A percentile compares a stretch with the other conserved stretches of the same genome.
Evolutionary conservation across 1,140 invertebrate species (phyloP).

Genomic region (Hetaerina americana): DNA sequence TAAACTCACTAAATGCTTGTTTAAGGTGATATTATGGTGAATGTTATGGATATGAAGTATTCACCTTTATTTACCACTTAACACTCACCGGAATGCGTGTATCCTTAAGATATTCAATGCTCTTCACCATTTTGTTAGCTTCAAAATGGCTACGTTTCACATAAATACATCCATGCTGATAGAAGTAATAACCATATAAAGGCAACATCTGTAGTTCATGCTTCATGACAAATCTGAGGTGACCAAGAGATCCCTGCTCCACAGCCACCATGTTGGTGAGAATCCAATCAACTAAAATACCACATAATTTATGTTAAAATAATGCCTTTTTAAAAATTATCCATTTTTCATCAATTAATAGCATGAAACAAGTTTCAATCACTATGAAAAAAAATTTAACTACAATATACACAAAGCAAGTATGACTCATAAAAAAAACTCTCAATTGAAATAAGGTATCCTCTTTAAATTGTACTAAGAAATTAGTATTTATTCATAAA

Average conservation of each 20-base stretch:
- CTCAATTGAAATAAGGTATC: too few relatives aligned
- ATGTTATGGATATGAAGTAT: not conserved
- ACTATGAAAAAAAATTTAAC: not conserved
- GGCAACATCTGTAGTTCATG: slow-evolving; percentile 37
- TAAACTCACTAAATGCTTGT: too few relatives aligned
- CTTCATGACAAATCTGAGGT: slow-evolving; percentile 39
- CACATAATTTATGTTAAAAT: too few relatives aligned
- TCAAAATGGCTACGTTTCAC: slow-evolving; percentile 36
- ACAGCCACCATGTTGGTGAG: slow-evolving; percentile 35
- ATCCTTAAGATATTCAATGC: slow-evolving; percentile 28
- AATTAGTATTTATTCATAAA: too few relatives aligned
- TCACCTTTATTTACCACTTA: not conserved
- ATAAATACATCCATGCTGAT: slow-evolving; percentile 38
- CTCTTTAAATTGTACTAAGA: too few relatives aligned
- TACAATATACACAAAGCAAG: not conserved
- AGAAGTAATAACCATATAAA: slow-evolving; percentile 40
- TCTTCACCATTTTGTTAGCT: slow-evolving; percentile 26
- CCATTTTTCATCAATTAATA: too few relatives aligned
- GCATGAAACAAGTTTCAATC: too few relatives aligned
- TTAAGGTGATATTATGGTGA: too few relatives aligned
- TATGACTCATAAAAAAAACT: too few relatives aligned
- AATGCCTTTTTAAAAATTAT: too few relatives aligned
- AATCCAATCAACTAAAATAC: slow-evolving; percentile 38
- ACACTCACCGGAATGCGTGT: slow-evolving; percentile 31
- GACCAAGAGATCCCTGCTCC: slow-evolving; percentile 29